Evolutionary conservation across 2,113 vertebrate species (phyloP), one percentile per base, ranked within the genome.

Genomic region (Maccullochella peelii): DNA sequence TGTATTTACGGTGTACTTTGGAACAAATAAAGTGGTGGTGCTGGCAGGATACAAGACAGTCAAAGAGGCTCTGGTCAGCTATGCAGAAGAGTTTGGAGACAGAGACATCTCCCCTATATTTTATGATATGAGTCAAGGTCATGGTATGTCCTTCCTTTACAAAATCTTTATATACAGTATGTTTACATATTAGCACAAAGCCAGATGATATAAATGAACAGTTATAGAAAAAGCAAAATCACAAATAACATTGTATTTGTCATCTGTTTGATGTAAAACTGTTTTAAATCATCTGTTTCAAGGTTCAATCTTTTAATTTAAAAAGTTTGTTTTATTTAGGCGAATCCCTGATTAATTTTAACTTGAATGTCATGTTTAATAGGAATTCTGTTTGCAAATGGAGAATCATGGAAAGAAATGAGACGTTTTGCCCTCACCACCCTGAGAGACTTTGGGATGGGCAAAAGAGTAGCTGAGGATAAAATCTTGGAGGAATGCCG

Each of bases 1-100:
- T 0, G 78, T 98, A 54, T 97, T 96, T 70, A 97, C 93, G 0
- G 89, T 98, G 30, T 85, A 96, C 67, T 88, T 97, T 57, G 97
- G 96, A 25, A 88, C 93, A 18, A 93, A 87, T 63, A 97, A 94
- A 87, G 91, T 90, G 1, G 95, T 97, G 69, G 95, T 97, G 1
- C 88, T 97, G 68, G 90, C 95, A 8, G 96, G 96, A 1, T 97
- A 97, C 8, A 90, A 96, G 78, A 75, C 94, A 9, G 95, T 97
- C 79, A 97, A 93, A 84, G 92, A 97, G 42, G 97, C 96, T 44
- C 91, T 97, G 69, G 91, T 95, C 63, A 91, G 86, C 85, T 78
- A 94, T 0, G 94, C 95, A 71, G 96, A 95, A 0, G 96, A 95
- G 21, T 97, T 97, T 93, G 96, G 95, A 85, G 94, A 95, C 30